These are phyloP conservation scores for Isotomurus palustris DNA, from an alignment of 2,888 invertebrate genomes.

Conservation along the genomic window DNA sequence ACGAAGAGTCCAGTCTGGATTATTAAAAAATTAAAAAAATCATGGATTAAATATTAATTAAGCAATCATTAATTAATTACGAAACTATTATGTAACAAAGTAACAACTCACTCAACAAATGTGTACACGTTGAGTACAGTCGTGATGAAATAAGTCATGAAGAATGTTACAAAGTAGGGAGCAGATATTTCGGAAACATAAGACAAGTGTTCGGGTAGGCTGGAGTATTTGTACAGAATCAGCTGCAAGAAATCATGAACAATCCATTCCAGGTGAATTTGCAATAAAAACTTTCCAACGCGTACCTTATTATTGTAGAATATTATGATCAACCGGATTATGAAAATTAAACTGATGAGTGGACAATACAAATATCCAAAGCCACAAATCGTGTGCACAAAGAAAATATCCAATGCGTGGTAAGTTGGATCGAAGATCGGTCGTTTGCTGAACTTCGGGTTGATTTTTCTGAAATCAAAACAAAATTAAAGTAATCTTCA, in stretches of 20 bases:
- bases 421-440: constrained; percentile 1
- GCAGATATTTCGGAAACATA: constrained; percentile 2
- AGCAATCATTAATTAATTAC: background rate
- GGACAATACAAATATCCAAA: constrained; percentile 7
- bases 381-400: constrained; percentile 4
- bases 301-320: constrained; percentile 7
- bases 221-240: background rate
- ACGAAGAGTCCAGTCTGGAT: background rate
- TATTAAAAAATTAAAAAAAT: background rate
- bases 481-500: background rate
- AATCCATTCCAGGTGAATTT: too few relatives aligned
- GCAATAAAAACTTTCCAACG: too few relatives aligned
- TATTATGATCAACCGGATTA: background rate
- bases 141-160: background rate
- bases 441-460: background rate
- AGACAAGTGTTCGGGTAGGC: background rate
- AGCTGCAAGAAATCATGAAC: too few relatives aligned
- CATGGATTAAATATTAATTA: background rate
- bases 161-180: background rate
- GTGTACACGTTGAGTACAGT: background rate
- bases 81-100: background rate
- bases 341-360: background rate
- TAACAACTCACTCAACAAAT: background rate
- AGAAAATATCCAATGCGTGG: background rate
- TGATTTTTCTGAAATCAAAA: background rate